A percentile compares a stretch with the other conserved stretches of the same genome.
phyloP scores from a whole-genome alignment of 2,888 invertebrate species.

The Calameuta idolon region DNA sequence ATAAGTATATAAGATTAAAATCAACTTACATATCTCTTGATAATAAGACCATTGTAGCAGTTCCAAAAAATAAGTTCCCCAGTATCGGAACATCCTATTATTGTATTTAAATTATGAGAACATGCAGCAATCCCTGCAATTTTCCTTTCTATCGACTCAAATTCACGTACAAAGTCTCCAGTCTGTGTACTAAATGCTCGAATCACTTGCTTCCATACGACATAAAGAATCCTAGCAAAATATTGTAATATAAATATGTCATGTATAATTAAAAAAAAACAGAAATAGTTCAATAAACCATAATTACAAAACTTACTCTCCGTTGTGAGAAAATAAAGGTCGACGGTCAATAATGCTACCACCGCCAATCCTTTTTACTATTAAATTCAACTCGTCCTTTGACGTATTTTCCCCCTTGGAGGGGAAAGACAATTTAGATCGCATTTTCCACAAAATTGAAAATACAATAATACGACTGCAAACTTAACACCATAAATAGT shows the following conservation, averaged over 20 bases:
- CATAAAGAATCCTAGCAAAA: slow-evolving; percentile 71
- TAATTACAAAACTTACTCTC: slow-evolving; percentile 70
- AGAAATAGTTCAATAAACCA: slow-evolving; percentile 12
- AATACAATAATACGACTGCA: not conserved
- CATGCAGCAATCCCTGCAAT: slow-evolving; percentile 70
- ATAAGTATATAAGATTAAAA: slow-evolving; percentile 8
- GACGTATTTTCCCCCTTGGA: not conserved
- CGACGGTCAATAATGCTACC: slow-evolving; percentile 73
- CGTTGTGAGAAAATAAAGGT: slow-evolving; percentile 74
- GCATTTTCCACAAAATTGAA: not conserved
- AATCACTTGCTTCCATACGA: slow-evolving; percentile 72
- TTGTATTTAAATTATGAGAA: slow-evolving; percentile 64
- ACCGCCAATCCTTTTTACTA: slow-evolving; percentile 73
- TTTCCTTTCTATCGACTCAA: slow-evolving; percentile 69
- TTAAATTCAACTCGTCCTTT: slow-evolving; percentile 58
- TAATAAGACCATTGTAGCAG: slow-evolving; percentile 68
- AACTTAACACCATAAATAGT: not conserved
- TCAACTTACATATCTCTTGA: slow-evolving; percentile 66
- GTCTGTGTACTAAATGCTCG: slow-evolving; percentile 76
- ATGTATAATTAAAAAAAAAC: slow-evolving; percentile 6
- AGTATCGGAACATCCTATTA: slow-evolving; percentile 70
- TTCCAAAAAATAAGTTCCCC: slow-evolving; percentile 74
- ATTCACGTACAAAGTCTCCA: slow-evolving; percentile 73
- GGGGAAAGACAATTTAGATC: not conserved
- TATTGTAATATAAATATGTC: slow-evolving; percentile 19